A percentile compares a stretch with the other conserved stretches of the same genome.
phyloP scores from a whole-genome alignment of 2,113 vertebrate species.

The Zeus faber region DNA sequence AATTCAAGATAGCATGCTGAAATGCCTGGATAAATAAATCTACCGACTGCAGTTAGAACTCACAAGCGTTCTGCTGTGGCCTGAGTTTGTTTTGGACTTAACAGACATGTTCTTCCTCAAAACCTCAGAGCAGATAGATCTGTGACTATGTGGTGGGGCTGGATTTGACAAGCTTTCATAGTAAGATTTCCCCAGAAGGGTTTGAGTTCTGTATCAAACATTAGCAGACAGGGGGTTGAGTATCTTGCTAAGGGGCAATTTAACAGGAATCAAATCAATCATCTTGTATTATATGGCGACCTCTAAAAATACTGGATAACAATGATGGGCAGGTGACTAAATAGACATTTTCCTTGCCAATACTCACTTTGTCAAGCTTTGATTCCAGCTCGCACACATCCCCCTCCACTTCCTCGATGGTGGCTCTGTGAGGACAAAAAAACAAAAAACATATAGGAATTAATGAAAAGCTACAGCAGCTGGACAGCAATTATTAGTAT shows the following conservation, averaged over 20 bases:
- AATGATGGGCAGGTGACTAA: conserved; percentile 42
- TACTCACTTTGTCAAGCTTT: conserved; percentile 97
- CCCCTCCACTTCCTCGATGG: conserved; percentile 96
- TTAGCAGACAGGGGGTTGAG: neutral
- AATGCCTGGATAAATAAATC: neutral
- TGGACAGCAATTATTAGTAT: too few species aligned
- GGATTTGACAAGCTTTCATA: neutral
- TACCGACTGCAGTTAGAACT: neutral
- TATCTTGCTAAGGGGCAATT: neutral
- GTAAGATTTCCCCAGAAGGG: neutral
- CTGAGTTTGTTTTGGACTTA: too few species aligned
- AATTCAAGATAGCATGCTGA: neutral
- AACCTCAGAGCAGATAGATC: neutral
- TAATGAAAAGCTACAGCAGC: too few species aligned
- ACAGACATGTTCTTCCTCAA: neutral
- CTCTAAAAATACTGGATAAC: conserved; percentile 6
- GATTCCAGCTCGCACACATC: conserved; percentile 95
- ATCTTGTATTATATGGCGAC: conserved; percentile 17
- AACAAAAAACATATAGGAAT: too few species aligned
- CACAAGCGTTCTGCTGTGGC: neutral
- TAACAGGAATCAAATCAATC: neutral
- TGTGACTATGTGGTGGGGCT: neutral
- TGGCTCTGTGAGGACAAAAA: conserved; percentile 78
- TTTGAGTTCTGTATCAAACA: neutral
- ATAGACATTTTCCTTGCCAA: conserved; percentile 42